phyloP scores from a whole-genome alignment of 2,888 invertebrate genomes.

The Drosophila yooni region DNA sequence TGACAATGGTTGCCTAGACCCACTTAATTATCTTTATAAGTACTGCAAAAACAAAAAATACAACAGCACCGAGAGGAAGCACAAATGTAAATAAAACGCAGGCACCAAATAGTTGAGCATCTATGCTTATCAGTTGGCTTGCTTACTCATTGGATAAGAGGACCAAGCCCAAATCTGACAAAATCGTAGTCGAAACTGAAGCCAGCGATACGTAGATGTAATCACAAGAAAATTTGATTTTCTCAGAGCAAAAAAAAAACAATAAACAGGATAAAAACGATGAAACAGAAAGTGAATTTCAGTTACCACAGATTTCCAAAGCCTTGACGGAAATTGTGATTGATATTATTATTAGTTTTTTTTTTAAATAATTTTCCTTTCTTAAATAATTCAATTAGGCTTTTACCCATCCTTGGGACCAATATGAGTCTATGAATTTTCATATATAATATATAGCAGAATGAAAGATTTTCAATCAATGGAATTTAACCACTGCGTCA shows the following conservation, averaged over 20 bases:
- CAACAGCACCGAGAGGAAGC: conserved; percentile 30
- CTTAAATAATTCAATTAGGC: background rate
- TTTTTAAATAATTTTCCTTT: background rate
- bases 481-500: conserved; percentile 18
- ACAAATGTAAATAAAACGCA: conserved; percentile 50
- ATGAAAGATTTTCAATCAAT: background rate
- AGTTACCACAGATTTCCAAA: background rate
- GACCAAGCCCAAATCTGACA: conserved; percentile 31
- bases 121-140: conserved; percentile 51
- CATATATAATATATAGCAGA: background rate
- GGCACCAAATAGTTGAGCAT: conserved; percentile 56
- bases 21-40: conserved; percentile 67
- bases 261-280: background rate
- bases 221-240: background rate
- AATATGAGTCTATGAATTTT: background rate
- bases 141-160: conserved; percentile 51
- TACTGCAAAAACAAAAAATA: conserved; percentile 23
- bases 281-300: background rate
- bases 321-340: background rate
- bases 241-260: background rate
- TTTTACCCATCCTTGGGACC: background rate
- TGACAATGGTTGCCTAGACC: conserved; percentile 59
- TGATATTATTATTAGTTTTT: background rate
- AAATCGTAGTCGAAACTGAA: background rate
- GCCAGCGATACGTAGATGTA: background rate